Evolutionary conservation across 2,797 vertebrate genomes (phyloP).

Genomic region (Typhlichthys subterraneus): DNA sequence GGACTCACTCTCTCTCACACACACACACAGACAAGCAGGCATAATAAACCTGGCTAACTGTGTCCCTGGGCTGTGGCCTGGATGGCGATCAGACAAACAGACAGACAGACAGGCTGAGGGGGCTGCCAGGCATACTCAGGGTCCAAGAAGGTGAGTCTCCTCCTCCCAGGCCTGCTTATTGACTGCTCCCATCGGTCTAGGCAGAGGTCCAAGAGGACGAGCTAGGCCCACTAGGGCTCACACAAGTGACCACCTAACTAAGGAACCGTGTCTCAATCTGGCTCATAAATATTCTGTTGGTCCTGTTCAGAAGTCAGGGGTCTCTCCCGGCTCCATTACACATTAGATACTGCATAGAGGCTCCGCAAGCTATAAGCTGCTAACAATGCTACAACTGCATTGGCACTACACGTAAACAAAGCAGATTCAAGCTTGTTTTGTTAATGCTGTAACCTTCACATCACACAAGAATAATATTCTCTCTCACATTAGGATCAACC

Average conservation of each 20-base stretch:
- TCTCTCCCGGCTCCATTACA: conserved; percentile 28
- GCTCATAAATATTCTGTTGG: conserved; percentile 71
- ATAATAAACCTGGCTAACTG: neutral
- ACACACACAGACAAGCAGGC: no score
- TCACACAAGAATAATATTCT: no score
- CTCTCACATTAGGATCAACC: no score
- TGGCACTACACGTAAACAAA: no score
- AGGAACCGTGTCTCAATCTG: conserved; percentile 40
- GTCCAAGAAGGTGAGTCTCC: conserved; percentile 1
- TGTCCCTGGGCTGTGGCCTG: conserved; percentile 4
- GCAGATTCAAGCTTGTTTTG: no score
- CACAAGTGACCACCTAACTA: conserved; percentile 33
- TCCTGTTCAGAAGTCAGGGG: conserved; percentile 58
- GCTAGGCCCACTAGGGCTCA: conserved; percentile 38
- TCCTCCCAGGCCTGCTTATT: conserved; percentile 25
- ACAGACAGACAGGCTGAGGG: no score
- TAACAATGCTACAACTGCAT: no score
- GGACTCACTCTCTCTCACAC: no score
- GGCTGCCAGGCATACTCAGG: neutral
- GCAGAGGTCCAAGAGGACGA: conserved; percentile 48
- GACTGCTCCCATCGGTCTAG: conserved; percentile 47
- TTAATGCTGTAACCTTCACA: no score
- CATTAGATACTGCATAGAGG: no score
- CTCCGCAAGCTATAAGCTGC: no score
- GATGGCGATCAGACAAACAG: neutral